phyloP scores from a whole-genome alignment of 2,888 invertebrate species.

The Melanostoma mellinum region DNA sequence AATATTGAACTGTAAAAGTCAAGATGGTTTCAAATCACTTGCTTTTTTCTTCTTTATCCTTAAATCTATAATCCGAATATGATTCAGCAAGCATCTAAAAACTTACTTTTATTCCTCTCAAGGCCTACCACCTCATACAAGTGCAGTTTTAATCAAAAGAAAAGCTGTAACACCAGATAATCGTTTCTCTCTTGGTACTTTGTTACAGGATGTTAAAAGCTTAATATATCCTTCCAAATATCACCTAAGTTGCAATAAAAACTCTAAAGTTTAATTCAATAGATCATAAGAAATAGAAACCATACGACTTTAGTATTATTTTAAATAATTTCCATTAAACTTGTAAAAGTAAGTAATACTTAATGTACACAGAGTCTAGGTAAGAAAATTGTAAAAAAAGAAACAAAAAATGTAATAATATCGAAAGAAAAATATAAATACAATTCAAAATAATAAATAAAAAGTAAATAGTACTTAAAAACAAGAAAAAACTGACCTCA shows the following conservation, averaged over 20 bases:
- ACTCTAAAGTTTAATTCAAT: conserved; percentile 26
- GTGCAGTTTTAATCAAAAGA: conserved; percentile 2
- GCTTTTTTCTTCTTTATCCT: no score
- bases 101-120: no score
- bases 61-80: no score
- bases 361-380: conserved; percentile 64
- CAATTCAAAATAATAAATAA: conserved; percentile 54
- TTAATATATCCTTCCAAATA: not conserved
- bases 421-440: conserved; percentile 27
- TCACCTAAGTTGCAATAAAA: conserved; percentile 42
- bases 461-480: conserved; percentile 63
- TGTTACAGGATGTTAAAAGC: no score
- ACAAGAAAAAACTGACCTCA: conserved; percentile 1
- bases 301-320: conserved; percentile 54
- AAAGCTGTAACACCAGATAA: not conserved
- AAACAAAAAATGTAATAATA: conserved; percentile 10
- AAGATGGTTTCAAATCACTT: no score
- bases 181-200: no score
- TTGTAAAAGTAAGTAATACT: conserved; percentile 31
- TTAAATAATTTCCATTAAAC: conserved; percentile 46
- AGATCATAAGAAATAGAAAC: conserved; percentile 45
- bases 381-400: conserved; percentile 70
- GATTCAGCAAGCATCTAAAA: no score
- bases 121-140: not conserved
- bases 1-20: no score